Base-by-base conservation (phyloP, 2,113 vertebrate species). In the Chionodraco myersi region DNA sequence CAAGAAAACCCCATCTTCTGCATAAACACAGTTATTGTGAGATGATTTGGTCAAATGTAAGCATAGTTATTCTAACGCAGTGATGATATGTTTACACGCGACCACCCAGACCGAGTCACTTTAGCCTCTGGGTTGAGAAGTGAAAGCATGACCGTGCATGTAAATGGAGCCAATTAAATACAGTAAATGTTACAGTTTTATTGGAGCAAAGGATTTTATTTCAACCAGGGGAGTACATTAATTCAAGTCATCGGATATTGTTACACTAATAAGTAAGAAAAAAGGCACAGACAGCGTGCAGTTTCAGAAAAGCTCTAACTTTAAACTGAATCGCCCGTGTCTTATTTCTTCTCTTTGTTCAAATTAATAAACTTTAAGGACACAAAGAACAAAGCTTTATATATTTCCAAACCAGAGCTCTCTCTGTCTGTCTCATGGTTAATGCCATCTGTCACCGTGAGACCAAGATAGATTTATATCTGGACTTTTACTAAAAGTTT, bases 401-500 rank as follows among this genome's bases (percentile, higher is more conserved):
- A 58, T 79, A 79, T 78, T 70, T 80, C 64, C 59, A 75, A 76
- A 83, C 41, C 47, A 72, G 62, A 23, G 34, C 36, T 41, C 36
- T 41, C 34, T 30, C 30, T 30, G 15, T 34, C 30, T 74, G 61
- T 80, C 72, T 68, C 57, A 36, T 66, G 61, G 59, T 75, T 72
- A 65, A 77, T 71, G 69, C 23, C 72, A 18, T 5, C n/a, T 82
- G 73, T 77, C 72, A 45, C 67, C 64, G 61, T 70, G 67, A 51
- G 66, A 86, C 59, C 52, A 0, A 45, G 15, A 56, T n/a, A 84
- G 75, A 87, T 87, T 83, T 74, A 90, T 87, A 86, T 86, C 80
- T 72, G 64, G 62, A 86, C 77, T 79, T 87, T 52, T 54, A 71
- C 74, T 68, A 86, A 88, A 87, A 63, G 60, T 82, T 85, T 89